Conservation (phyloP, 2,113 vertebrate genomes). For the Scalopus aquaticus region DNA sequence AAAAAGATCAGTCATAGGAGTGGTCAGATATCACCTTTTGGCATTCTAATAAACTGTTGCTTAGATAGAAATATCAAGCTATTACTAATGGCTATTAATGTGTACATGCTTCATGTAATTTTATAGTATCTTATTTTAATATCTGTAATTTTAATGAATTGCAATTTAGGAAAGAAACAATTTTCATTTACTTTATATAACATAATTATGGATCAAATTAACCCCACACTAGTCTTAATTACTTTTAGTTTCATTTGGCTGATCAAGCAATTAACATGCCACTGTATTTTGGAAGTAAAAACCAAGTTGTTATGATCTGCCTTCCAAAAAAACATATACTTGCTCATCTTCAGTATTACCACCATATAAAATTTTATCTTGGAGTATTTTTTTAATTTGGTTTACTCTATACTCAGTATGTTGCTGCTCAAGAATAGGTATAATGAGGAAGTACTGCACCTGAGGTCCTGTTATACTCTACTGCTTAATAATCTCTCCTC, state of each 20-base stretch:
- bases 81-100: constrained; percentile 94
- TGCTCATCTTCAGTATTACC: constrained; percentile 82
- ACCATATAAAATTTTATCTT: constrained; percentile 80
- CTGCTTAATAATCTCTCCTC: constrained; percentile 83
- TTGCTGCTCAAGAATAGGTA: constrained; percentile 80
- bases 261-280: constrained; percentile 93
- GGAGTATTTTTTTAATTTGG: constrained; percentile 58
- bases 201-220: constrained; percentile 99
- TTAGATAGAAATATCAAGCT: constrained; percentile 92
- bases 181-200: constrained; percentile 98
- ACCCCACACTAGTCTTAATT: constrained; percentile 98
- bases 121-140: constrained; percentile 97
- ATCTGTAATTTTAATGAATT: constrained; percentile 99
- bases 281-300: constrained; percentile 91
- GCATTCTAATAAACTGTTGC: constrained; percentile 90
- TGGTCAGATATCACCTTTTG: constrained; percentile 90
- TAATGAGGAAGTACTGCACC: constrained; percentile 83
- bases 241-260: constrained; percentile 98
- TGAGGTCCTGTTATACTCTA: constrained; percentile 79
- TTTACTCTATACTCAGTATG: constrained; percentile 71
- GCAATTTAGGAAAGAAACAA: constrained; percentile 97
- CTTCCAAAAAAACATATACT: constrained; percentile 85
- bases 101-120: constrained; percentile 97
- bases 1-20: constrained; percentile 86
- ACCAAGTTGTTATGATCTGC: constrained; percentile 85